Percentiles rank a stretch among this genome's conserved stretches.
phyloP scores from a whole-genome alignment of 2,888 invertebrate species.

The Imbricaverruca yamaguchii region DNA sequence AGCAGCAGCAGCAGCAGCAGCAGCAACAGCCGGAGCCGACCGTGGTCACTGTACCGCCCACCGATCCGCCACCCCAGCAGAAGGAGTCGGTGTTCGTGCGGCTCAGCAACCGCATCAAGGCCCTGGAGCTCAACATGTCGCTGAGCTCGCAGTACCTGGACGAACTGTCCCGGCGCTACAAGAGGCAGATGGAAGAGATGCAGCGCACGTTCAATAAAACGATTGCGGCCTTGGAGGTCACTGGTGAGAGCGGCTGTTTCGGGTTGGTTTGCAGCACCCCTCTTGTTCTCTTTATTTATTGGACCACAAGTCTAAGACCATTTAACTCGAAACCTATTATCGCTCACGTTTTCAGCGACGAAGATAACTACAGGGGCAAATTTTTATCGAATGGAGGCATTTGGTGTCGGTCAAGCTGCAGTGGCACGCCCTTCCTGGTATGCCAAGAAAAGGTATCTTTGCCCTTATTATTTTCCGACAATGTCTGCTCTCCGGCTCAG shows the following conservation, averaged over 20 bases:
- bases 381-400: too few relatives aligned
- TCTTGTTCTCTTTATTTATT: too few relatives aligned
- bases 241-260: conserved; percentile 23
- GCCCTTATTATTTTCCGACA: too few relatives aligned
- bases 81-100: conserved; percentile 95
- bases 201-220: conserved; percentile 32
- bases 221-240: conserved; percentile 31
- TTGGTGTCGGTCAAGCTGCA: too few relatives aligned
- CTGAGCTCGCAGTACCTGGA: conserved; percentile 93
- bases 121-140: conserved; percentile 93
- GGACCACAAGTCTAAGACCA: too few relatives aligned
- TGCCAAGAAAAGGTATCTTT: too few relatives aligned
- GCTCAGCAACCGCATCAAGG: conserved; percentile 90
- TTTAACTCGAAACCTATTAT: too few relatives aligned
- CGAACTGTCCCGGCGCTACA: conserved; percentile 88
- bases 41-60: conserved; percentile 38
- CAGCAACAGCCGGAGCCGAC: conserved; percentile 22
- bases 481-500: too few relatives aligned
- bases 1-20: conserved; percentile 1
- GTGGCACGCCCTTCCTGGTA: too few relatives aligned
- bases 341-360: too few relatives aligned
- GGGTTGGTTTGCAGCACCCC: too few relatives aligned
- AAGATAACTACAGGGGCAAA: too few relatives aligned
- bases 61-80: conserved; percentile 47
- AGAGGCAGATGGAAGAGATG: conserved; percentile 85